Conservation (phyloP, 2,113 vertebrate species). For the Alethe diademata region DNA sequence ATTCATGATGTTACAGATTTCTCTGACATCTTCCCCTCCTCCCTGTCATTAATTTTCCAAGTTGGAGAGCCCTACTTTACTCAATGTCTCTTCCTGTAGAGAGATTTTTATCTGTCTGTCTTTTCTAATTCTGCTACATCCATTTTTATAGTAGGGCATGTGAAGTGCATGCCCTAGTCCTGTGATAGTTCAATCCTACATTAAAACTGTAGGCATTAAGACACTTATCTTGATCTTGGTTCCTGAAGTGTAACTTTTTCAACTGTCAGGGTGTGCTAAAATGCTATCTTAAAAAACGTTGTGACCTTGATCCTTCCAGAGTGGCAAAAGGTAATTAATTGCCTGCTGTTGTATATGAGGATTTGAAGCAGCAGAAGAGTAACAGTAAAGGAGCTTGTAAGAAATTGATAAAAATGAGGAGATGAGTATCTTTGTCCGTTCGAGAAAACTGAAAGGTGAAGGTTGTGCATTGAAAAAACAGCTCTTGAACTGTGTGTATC, state of each 20-base stretch:
- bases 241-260: neutral
- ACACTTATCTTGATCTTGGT: neutral
- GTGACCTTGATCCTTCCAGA: neutral
- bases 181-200: neutral
- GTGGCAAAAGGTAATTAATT: neutral
- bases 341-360: neutral
- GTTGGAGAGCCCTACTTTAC: neutral
- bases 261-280: neutral
- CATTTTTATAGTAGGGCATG: fast-evolving
- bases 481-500: neutral
- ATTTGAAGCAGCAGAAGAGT: neutral
- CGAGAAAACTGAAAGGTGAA: neutral
- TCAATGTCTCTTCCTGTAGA: neutral
- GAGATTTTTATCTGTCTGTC: neutral
- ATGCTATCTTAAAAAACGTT: neutral
- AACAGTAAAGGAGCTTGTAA: neutral
- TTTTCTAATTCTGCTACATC: neutral
- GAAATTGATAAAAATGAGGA: neutral
- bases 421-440: neutral
- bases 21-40: neutral
- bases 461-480: neutral
- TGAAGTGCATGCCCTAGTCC: neutral
- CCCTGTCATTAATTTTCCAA: neutral
- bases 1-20: neutral
- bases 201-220: neutral